Evolutionary conservation across 2,113 vertebrate genomes (phyloP).

Genomic region (Henicopernis longicauda): DNA sequence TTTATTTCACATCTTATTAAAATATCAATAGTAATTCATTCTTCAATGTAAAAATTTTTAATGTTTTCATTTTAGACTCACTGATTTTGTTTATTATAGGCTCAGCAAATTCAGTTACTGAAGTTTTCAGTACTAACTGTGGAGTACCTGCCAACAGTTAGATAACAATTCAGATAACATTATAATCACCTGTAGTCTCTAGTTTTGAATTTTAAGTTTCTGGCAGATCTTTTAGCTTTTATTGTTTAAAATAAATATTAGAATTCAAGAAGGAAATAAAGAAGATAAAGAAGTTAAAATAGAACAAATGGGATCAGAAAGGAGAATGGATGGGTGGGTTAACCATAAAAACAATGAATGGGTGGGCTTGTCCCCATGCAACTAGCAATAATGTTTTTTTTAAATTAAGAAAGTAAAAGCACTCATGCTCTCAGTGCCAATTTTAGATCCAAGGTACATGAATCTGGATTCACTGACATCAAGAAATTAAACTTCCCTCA

Average conservation of each 20-base stretch:
- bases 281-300: conserved; percentile 33
- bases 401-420: neutral
- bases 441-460: neutral
- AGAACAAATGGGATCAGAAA: conserved; percentile 12
- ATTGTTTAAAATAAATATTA: conserved; percentile 5
- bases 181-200: neutral
- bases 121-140: neutral
- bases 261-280: conserved; percentile 10
- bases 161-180: neutral
- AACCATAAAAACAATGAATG: neutral
- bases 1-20: neutral
- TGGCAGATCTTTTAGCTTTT: neutral
- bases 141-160: neutral
- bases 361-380: neutral
- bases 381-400: neutral
- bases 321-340: conserved; percentile 4
- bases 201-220: neutral
- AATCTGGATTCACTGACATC: neutral
- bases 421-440: neutral
- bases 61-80: neutral
- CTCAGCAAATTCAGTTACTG: neutral
- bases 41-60: neutral
- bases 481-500: neutral
- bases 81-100: neutral
- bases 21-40: neutral